phyloP scores from a whole-genome alignment of 2,888 invertebrate genomes.

The Drosophila barbarae region DNA sequence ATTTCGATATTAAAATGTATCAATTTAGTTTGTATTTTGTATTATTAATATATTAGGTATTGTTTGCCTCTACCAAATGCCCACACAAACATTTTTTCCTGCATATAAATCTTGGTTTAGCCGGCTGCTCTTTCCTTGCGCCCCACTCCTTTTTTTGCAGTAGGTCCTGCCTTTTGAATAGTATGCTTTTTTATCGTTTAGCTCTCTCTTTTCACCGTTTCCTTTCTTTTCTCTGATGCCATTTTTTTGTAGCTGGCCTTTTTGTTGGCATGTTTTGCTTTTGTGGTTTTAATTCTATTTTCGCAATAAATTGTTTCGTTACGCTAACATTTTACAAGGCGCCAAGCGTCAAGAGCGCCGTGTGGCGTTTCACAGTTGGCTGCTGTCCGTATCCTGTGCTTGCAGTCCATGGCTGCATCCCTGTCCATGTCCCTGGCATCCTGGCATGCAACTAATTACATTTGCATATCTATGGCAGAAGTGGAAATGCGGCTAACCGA shows the following conservation, averaged over 20 bases:
- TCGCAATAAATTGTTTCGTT: slow-evolving; percentile 77
- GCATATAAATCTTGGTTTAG: slow-evolving; percentile 75
- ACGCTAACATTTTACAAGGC: slow-evolving; percentile 70
- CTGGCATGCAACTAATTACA: slow-evolving; percentile 78
- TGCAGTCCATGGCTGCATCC: slow-evolving; percentile 23
- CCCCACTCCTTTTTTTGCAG: slow-evolving; percentile 23
- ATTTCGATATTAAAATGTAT: neutral
- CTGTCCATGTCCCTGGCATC: slow-evolving; percentile 57
- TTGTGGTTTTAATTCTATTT: slow-evolving; percentile 77
- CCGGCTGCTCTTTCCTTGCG: slow-evolving; percentile 52
- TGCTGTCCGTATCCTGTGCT: slow-evolving; percentile 48
- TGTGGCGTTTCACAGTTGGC: slow-evolving; percentile 62
- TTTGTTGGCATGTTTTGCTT: slow-evolving; percentile 68
- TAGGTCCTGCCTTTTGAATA: slow-evolving; percentile 38
- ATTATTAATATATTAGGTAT: slow-evolving; percentile 5
- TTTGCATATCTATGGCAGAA: slow-evolving; percentile 76
- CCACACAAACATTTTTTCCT: slow-evolving; percentile 42
- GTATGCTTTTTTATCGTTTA: slow-evolving; percentile 48
- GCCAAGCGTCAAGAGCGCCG: slow-evolving; percentile 37
- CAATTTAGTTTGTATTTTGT: neutral
- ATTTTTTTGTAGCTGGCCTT: slow-evolving; percentile 30
- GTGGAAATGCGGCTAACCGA: slow-evolving; percentile 48
- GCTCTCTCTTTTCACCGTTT: slow-evolving; percentile 34
- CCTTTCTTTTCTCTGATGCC: slow-evolving; percentile 36
- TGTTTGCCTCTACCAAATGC: neutral